Evolutionary conservation across 37 sponge, comb jelly and placozoan species (phyloP), one percentile per base, ranked within the genome.

Genomic region (Lycopodina hypogea): DNA sequence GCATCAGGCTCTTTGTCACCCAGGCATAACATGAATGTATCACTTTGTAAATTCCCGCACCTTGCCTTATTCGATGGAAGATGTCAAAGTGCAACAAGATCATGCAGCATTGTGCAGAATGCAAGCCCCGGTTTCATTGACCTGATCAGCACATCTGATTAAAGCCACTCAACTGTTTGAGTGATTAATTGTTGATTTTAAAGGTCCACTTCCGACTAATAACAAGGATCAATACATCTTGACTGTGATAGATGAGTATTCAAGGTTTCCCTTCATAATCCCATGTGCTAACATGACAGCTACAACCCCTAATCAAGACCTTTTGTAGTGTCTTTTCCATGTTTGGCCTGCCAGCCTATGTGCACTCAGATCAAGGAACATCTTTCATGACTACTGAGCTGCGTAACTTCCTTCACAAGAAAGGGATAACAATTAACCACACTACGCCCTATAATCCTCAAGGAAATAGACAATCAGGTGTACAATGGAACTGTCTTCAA

Each of bases 1-100:
- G 14, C 71, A 71, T 42, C 29, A 71, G 9, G 40, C 71, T 35
- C 71, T 42, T 17, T 71, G 71, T 71, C 71, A 71, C 35, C 71
- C 71, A 35, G 71, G 71, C 1, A 50, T 71, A 18, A 71, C 71
- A 36, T 50, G 48, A 36, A 71, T 71, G 71, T 40, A 17, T 39
- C 71, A 71, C 71, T 71, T 71, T 42, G 71, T 71, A 39, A 71
- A 42, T 6, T 35, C 48, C 35, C 48, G 71, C 1, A 40, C 40
- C 28, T n/a, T 71, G 35, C 71, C 71, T 35, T 71, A 71, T 71
- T 71, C 50, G 29, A 26, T 71, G 26, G 42, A 40, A 7, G 71
- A 42, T 42, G 24, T 71, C 8, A 32, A 28, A 36, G 26, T n/a
- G 26, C 26, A 4, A 71, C 42, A 12, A 42, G 41, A 26, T 18